Evolutionary conservation across 2,888 invertebrate genomes (phyloP), one percentile per base, ranked within the genome.

Genomic region (Choristoneura rosaceana): DNA sequence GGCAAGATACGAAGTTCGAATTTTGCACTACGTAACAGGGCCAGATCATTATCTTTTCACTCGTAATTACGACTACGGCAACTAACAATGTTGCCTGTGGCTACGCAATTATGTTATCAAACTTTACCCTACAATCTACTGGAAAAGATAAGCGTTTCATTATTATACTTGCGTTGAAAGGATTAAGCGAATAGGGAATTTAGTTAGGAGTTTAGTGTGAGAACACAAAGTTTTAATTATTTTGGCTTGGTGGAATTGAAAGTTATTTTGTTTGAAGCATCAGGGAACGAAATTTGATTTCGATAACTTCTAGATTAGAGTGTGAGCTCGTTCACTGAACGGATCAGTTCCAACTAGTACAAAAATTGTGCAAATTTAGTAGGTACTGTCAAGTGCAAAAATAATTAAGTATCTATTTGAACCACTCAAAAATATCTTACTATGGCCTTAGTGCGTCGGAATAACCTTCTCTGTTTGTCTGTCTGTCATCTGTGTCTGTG

Each of bases 41-140:
- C n/a, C n/a, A n/a, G 62, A 62, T 43, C 43, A 67, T 71, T 67
- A 47, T 71, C 45, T 71, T 52, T 45, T 61, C 41, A 47, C 59
- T 41, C 59, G 50, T 60, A 52, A 65, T 65, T 63, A 59, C 34
- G 34, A 34, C 34, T 59, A n/a, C 34, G 33, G 59, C 52, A 15
- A 15, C 25, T 38, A 62, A 17, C 61, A 33, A 70, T 62, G 70
- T 71, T 66, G 50, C 60, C 52, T 52, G 7, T 15, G 52, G 63
- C 47, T 63, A 55, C 55, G 45, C 61, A 43, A 67, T 55, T 67
- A 60, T 45, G 52, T 61, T 34, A 67, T 61, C 61, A 71, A 61
- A 66, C 55, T 67, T 68, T 47, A 15, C 25, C 15, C 52, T 45
- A 17, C 14, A 33, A 65, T 52, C 45, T 66, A 25, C 55, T 62